phyloP scores from a whole-genome alignment of 2,797 vertebrate genomes.

The Antennarius maculatus region DNA sequence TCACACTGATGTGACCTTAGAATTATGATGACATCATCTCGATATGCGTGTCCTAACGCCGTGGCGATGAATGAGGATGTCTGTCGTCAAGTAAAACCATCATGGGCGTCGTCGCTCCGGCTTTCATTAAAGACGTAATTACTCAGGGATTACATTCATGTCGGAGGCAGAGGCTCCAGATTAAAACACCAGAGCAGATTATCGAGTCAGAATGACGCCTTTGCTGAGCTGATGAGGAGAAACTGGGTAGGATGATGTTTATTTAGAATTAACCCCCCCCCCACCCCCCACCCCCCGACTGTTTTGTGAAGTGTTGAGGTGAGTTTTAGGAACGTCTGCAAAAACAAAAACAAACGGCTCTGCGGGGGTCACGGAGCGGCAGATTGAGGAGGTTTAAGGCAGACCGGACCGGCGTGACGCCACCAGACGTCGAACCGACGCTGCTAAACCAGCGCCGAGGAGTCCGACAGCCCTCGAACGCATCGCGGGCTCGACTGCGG shows the following conservation, averaged over 20 bases:
- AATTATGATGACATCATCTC: no score
- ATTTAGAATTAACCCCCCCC: no score
- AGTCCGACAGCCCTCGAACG: not conserved
- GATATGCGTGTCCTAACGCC: no score
- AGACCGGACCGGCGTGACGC: slow-evolving; percentile 10
- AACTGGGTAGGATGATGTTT: no score
- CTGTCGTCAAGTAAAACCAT: no score
- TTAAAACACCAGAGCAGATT: slow-evolving; percentile 5
- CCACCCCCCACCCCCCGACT: no score
- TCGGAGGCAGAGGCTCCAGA: not conserved
- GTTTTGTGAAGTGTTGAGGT: not conserved
- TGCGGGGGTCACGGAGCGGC: not conserved
- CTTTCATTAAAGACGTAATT: slow-evolving; percentile 10
- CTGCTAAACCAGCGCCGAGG: not conserved
- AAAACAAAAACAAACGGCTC: not conserved
- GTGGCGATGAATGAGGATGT: no score
- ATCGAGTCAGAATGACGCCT: not conserved
- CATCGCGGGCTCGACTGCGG: slow-evolving; percentile 3
- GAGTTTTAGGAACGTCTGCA: not conserved
- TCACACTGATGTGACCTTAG: no score
- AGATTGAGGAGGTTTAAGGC: slow-evolving; percentile 45
- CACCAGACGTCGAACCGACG: not conserved
- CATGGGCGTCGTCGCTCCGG: not conserved
- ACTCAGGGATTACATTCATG: slow-evolving; percentile 5
- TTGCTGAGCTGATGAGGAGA: not conserved